These are phyloP conservation scores for Trinectes maculatus DNA, from an alignment of 2,113 vertebrate species.

Conservation along the genomic window DNA sequence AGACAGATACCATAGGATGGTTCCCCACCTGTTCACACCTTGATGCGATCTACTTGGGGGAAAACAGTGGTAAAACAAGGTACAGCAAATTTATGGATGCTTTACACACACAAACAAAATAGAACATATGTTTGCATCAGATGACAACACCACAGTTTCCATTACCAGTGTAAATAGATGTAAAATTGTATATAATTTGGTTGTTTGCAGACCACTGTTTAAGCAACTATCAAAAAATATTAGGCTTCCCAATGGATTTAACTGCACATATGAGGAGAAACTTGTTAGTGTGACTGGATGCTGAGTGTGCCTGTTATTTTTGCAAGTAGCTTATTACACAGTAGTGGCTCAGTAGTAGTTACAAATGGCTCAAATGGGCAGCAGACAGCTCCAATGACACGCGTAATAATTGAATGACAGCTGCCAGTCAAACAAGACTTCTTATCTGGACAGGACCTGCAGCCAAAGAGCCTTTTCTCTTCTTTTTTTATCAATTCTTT, in stretches of 20 bases:
- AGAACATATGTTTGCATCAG: constrained; percentile 63
- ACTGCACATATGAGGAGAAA: constrained; percentile 1
- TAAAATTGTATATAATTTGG: constrained; percentile 14
- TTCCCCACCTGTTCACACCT: constrained; percentile 84
- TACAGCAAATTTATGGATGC: constrained; percentile 79
- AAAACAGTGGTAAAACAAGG: constrained; percentile 80
- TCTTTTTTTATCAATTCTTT: no score
- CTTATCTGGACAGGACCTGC: background rate
- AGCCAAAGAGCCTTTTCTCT: constrained; percentile 2
- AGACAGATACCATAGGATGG: constrained; percentile 51
- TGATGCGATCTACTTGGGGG: constrained; percentile 84
- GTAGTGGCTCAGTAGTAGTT: constrained; percentile 21
- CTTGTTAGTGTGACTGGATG: background rate
- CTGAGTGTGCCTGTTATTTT: constrained; percentile 12
- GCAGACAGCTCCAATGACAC: constrained; percentile 41
- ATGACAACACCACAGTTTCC: constrained; percentile 42
- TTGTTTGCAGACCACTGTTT: constrained; percentile 33
- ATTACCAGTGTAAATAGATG: background rate
- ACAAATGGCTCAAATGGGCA: constrained; percentile 33
- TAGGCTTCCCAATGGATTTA: background rate
- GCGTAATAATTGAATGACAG: constrained; percentile 41
- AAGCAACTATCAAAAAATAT: constrained; percentile 6
- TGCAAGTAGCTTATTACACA: no score
- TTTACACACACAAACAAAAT: constrained; percentile 69
- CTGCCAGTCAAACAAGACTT: constrained; percentile 26